phyloP scores from a whole-genome alignment of 2,113 vertebrate species.

The Crotophaga sulcirostris region DNA sequence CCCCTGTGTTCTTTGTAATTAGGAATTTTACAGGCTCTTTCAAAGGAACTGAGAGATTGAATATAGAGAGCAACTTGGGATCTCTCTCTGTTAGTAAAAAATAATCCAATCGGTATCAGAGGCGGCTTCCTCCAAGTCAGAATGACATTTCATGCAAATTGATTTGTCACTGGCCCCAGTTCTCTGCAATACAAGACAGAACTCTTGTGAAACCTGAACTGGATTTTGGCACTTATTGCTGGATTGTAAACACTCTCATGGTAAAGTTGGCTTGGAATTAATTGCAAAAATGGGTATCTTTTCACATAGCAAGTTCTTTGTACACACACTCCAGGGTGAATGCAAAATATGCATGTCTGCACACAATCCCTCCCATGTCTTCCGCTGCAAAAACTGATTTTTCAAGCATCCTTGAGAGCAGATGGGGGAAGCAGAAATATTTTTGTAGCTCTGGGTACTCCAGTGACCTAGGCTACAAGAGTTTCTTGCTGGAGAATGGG shows the following conservation, averaged over 20 bases:
- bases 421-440: neutral
- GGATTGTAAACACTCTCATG: neutral
- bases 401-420: neutral
- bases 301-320: neutral
- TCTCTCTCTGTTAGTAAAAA: neutral
- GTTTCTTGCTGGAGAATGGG: neutral
- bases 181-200: neutral
- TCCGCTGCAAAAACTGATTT: neutral
- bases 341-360: neutral
- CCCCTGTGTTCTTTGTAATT: neutral
- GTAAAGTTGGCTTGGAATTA: neutral
- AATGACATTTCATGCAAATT: neutral
- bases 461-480: neutral
- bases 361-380: neutral
- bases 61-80: neutral
- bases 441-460: neutral
- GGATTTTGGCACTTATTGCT: neutral
- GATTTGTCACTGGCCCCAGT: neutral
- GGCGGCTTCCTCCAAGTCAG: neutral
- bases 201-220: neutral
- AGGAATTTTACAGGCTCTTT: neutral
- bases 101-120: neutral
- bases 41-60: neutral
- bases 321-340: rapidly evolving
- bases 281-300: neutral